Conservation (phyloP, 2,797 vertebrate species). For the Perodicticus potto region DNA sequence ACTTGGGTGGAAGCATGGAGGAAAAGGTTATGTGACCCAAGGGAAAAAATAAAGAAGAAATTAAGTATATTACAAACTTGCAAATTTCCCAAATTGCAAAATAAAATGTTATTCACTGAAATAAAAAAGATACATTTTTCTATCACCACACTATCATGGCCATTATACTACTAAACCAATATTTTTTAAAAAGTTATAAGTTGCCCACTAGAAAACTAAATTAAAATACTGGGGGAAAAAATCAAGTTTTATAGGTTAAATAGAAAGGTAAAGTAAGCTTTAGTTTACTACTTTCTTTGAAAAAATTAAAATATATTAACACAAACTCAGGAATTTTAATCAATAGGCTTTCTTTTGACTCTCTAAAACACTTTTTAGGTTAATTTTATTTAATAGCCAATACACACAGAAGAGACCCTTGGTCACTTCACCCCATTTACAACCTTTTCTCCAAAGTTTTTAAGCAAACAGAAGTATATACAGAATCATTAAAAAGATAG, state of each 20-base stretch:
- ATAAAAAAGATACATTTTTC: not conserved
- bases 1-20: not conserved
- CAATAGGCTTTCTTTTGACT: not conserved
- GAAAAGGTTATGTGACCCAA: not conserved
- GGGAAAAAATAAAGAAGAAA: not conserved
- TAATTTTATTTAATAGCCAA: not conserved
- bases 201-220: too few relatives aligned
- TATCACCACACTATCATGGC: not conserved
- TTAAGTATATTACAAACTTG: not conserved
- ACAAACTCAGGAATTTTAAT: not conserved
- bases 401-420: not conserved
- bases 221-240: not conserved
- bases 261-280: not conserved
- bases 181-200: not conserved
- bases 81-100: conserved; percentile 18
- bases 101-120: conserved; percentile 25
- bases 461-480: not conserved
- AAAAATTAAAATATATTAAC: not conserved
- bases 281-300: not conserved
- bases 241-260: not conserved
- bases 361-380: not conserved
- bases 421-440: not conserved
- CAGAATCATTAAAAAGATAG: not conserved
- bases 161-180: not conserved
- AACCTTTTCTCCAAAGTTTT: not conserved